phyloP scores from a whole-genome alignment of 2,888 invertebrate species.

The Hirtodrosophila confusa region DNA sequence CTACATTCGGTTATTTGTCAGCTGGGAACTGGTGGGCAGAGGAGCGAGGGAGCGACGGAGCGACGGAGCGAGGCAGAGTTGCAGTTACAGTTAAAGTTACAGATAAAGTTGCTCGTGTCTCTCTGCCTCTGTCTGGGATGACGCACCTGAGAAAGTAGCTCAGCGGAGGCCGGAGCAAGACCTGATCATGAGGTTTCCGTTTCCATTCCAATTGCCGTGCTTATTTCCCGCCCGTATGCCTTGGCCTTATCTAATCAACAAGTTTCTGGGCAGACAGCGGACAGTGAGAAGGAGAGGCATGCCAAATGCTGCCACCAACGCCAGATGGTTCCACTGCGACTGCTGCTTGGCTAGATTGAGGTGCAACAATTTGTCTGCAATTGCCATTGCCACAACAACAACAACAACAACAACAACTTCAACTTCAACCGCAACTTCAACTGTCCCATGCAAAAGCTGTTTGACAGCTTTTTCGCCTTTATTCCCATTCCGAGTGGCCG shows the following conservation, averaged over 20 bases:
- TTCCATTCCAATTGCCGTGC: not conserved
- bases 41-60: no score
- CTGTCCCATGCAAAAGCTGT: conserved; percentile 66
- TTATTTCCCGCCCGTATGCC: conserved; percentile 30
- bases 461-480: conserved; percentile 62
- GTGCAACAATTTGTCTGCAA: conserved; percentile 78
- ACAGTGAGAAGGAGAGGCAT: not conserved
- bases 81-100: conserved; percentile 16
- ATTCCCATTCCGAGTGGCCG: conserved; percentile 50
- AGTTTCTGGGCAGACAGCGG: conserved; percentile 54
- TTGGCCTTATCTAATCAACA: conserved; percentile 71
- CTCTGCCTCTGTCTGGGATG: conserved; percentile 17
- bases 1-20: conserved; percentile 42
- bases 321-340: conserved; percentile 52
- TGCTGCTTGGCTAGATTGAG: conserved; percentile 69
- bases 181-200: not conserved
- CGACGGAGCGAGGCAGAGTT: conserved; percentile 5
- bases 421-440: conserved; percentile 27
- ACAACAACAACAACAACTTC: conserved; percentile 13
- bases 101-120: conserved; percentile 1
- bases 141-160: conserved; percentile 69
- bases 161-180: conserved; percentile 24
- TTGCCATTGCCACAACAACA: conserved; percentile 54
- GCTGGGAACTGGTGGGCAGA: conserved; percentile 24
- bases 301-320: conserved; percentile 2